phyloP scores from a whole-genome alignment of 2,113 vertebrate species.

The Alethe castanea region DNA sequence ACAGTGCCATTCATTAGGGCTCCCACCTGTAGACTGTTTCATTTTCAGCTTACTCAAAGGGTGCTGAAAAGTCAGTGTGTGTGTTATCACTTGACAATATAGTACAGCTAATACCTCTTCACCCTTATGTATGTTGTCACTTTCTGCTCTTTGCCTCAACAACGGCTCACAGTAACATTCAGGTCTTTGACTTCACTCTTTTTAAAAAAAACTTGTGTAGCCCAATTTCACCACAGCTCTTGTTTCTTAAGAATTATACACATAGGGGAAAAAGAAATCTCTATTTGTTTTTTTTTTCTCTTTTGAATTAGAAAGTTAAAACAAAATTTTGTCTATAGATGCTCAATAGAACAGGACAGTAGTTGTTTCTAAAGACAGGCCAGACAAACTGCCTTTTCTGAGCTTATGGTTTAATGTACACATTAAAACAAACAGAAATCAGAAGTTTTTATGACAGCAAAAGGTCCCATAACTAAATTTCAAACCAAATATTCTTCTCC shows the following conservation, averaged over 20 bases:
- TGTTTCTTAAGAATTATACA: not conserved
- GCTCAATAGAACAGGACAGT: not conserved
- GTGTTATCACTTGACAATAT: constrained; percentile 62
- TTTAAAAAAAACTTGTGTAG: not conserved
- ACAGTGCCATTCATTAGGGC: constrained; percentile 27
- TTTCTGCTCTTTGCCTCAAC: not conserved
- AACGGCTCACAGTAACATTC: not conserved
- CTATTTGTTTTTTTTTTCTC: not conserved
- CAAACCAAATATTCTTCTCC: not conserved
- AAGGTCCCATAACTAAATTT: not conserved
- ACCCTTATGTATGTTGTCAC: not conserved
- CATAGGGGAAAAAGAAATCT: fast-evolving
- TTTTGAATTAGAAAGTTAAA: not conserved
- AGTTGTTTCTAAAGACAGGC: not conserved
- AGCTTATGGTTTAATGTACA: not conserved
- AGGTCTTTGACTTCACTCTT: not conserved
- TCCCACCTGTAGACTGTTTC: constrained; percentile 60
- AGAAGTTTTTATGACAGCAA: not conserved
- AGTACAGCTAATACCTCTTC: constrained; percentile 6
- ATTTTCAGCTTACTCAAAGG: constrained; percentile 47
- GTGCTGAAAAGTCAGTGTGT: constrained; percentile 46
- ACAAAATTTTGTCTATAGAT: not conserved
- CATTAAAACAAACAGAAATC: not conserved
- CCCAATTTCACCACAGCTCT: not conserved
- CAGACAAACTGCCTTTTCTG: not conserved